Evolutionary conservation across 2,113 vertebrate genomes (phyloP).

Genomic region (Nicator chloris): DNA sequence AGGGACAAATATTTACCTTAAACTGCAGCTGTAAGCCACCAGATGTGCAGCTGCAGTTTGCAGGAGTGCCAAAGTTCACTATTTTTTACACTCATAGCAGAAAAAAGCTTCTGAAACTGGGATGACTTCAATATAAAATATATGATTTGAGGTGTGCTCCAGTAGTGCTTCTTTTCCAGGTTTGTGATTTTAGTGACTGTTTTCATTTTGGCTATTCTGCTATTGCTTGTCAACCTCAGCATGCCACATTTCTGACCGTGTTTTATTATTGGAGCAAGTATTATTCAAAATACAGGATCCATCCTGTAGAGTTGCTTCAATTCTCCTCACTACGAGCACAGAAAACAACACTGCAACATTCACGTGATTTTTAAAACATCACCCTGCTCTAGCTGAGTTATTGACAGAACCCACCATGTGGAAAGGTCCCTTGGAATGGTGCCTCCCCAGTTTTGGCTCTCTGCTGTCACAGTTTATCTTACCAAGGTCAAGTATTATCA

Average conservation of each 20-base stretch:
- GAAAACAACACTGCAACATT: not conserved
- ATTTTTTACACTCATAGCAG: not conserved
- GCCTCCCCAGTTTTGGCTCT: not conserved
- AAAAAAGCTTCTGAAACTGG: not conserved
- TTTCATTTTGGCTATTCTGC: not conserved
- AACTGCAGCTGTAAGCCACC: not conserved
- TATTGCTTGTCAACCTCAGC: not conserved
- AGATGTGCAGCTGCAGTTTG: not conserved
- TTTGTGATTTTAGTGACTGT: not conserved
- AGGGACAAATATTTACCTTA: not conserved
- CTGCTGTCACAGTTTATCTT: conserved; percentile 53
- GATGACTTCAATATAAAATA: not conserved
- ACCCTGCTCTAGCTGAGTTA: not conserved
- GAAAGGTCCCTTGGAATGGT: not conserved
- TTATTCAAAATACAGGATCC: not conserved
- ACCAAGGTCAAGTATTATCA: conserved; percentile 96
- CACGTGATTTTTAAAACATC: not conserved
- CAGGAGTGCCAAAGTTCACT: not conserved
- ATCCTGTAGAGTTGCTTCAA: not conserved
- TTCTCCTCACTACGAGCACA: not conserved
- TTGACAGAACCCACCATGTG: not conserved
- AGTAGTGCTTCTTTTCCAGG: not conserved
- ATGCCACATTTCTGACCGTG: not conserved
- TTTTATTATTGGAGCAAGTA: not conserved
- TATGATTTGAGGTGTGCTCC: not conserved